Evolutionary conservation across 2,888 invertebrate species (phyloP).

Genomic region (Epinotia brunnichana): DNA sequence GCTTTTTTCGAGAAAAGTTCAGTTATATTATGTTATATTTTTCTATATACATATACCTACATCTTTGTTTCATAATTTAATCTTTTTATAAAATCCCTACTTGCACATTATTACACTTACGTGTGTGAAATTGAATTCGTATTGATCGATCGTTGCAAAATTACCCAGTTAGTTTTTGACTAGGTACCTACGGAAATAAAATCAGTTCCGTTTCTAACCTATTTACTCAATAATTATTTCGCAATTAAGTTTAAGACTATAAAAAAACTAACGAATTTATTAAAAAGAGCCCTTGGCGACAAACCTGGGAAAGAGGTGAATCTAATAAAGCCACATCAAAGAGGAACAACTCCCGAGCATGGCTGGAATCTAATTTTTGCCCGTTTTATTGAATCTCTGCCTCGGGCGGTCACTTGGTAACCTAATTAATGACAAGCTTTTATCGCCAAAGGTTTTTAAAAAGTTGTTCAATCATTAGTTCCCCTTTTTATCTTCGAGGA

Average conservation of each 20-base stretch:
- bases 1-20: too few species aligned
- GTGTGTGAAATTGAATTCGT: too few species aligned
- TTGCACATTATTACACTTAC: too few species aligned
- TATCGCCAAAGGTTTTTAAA: constrained; percentile 42
- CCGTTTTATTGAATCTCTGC: constrained; percentile 38
- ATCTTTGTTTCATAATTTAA: too few species aligned
- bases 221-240: too few species aligned
- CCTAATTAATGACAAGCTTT: constrained; percentile 38
- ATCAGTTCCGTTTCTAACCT: not conserved
- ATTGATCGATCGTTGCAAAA: too few species aligned
- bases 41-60: too few species aligned
- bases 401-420: constrained; percentile 41
- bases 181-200: too few species aligned
- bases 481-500: constrained; percentile 33
- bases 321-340: constrained; percentile 42
- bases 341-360: constrained; percentile 19
- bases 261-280: constrained; percentile 20
- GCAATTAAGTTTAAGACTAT: too few species aligned
- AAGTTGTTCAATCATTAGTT: constrained; percentile 34
- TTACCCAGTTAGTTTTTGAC: too few species aligned
- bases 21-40: too few species aligned
- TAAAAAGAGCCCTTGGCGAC: constrained; percentile 3
- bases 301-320: constrained; percentile 35
- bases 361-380: constrained; percentile 40
- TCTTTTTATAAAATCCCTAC: too few species aligned